phyloP scores from a whole-genome alignment of 1,140 invertebrate genomes.

The Hyposmocoma kahamanoa region DNA sequence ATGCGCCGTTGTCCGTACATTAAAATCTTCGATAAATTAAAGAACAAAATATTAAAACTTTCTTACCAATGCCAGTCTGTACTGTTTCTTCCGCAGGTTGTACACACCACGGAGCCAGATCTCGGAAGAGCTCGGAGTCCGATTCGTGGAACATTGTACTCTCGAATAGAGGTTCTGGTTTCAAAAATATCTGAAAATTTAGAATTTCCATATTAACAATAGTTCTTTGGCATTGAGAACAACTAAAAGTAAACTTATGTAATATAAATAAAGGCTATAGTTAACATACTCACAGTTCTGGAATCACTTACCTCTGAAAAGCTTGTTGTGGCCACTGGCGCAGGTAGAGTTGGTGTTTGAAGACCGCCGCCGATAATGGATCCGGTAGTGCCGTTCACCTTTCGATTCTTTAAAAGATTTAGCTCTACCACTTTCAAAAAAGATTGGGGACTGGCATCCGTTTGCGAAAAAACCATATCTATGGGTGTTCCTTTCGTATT shows the following conservation, averaged over 20 bases:
- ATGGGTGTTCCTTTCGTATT: constrained; percentile 55
- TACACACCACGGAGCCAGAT: constrained; percentile 59
- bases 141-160: constrained; percentile 57
- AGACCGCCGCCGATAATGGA: constrained; percentile 40
- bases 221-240: constrained; percentile 7
- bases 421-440: constrained; percentile 68
- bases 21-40: too few species aligned
- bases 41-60: too few species aligned
- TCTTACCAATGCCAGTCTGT: constrained; percentile 57
- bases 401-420: constrained; percentile 65
- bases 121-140: constrained; percentile 68
- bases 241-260: constrained; percentile 37
- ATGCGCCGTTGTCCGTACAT: too few species aligned
- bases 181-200: constrained; percentile 60
- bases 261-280: constrained; percentile 22
- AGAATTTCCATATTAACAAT: constrained; percentile 28
- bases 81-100: constrained; percentile 49
- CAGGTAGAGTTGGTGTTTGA: constrained; percentile 23
- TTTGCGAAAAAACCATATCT: constrained; percentile 72
- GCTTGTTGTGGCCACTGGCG: constrained; percentile 41
- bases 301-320: constrained; percentile 56
- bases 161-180: constrained; percentile 52
- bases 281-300: constrained; percentile 49
- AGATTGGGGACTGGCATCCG: constrained; percentile 60
- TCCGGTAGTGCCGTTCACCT: constrained; percentile 51